These are phyloP conservation scores for Suncus etruscus DNA, from an alignment of 2,113 vertebrate genomes.

Conservation along the genomic window DNA sequence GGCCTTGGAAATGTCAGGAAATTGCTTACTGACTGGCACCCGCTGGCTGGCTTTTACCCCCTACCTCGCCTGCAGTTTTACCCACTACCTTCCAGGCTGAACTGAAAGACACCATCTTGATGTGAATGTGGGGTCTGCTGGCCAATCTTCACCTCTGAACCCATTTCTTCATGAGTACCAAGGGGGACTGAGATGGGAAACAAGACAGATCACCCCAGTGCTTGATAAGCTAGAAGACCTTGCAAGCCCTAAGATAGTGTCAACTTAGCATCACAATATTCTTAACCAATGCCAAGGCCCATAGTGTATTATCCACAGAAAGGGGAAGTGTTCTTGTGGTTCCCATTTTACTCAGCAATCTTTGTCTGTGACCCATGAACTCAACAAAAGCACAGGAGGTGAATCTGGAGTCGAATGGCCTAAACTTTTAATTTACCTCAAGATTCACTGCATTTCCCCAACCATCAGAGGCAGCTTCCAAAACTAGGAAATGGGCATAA, in stretches of 20 bases:
- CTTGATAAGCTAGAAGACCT: not conserved
- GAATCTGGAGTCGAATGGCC: not conserved
- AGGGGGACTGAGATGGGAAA: not conserved
- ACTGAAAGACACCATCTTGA: not conserved
- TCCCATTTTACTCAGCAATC: not conserved
- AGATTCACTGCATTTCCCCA: conserved; percentile 45
- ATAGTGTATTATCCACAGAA: not conserved
- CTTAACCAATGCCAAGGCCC: not conserved
- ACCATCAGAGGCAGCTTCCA: not conserved
- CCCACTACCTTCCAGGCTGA: not conserved
- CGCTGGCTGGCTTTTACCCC: not conserved
- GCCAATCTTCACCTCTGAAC: not conserved
- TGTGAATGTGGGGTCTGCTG: not conserved
- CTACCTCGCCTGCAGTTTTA: not conserved
- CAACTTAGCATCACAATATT: not conserved
- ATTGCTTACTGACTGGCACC: not conserved
- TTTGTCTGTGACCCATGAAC: not conserved
- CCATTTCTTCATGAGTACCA: not conserved
- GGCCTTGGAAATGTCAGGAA: conserved; percentile 45
- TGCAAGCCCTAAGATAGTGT: not conserved
- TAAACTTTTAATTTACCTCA: not conserved
- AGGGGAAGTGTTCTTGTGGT: not conserved
- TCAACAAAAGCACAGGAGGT: not conserved
- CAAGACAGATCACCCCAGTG: not conserved
- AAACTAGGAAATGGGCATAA: conserved; percentile 15